Base-by-base conservation (phyloP, 2,797 vertebrate genomes). In the Enteromius fasciolatus region DNA sequence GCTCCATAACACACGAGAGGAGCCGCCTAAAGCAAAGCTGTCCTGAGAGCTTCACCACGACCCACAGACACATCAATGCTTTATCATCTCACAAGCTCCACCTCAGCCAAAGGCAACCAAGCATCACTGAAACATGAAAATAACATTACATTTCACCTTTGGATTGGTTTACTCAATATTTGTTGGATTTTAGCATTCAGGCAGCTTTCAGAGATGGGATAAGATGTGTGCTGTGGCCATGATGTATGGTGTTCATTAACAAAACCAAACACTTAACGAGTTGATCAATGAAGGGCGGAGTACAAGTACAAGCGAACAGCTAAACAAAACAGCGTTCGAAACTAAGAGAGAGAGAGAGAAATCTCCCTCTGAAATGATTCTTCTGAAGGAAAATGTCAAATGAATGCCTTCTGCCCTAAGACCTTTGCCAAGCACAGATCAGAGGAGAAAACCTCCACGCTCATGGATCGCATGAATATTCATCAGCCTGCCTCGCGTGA, bases 381-480 rank as follows among this genome's bases (percentile, higher is more conserved):
- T 9, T 89, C 86, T 87, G 86, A 91, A 80, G 59, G 8, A 15
- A 52, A 44, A 73, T 3, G 63, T 79, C 46, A 39, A 50, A 76
- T 18, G 18, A 68, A 20, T n/a, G 23, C 48, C 76, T 78, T 77
- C 79, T 68, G 80, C 41, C 79, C 66, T 73, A 52, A 11, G 61
- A 50, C 68, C 85, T 48, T 74, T 48, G 76, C 76, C 59, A 57
- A 84, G 63, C 81, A 44, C 33, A 84, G 85, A 86, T 88, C 76
- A 86, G 83, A 86, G 25, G 17, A 77, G 68, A 44, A 59, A 9
- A 81, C 76, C 81, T 84, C 78, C 3, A 28, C 18, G 28, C 66
- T 85, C 54, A 12, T 5, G 46, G 57, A 78, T 85, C 78, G 14
- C 67, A 76, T 86, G 78, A 77, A 87, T 85, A 87, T 85, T 87